These are phyloP conservation scores for Odocoileus hemionus DNA, from an alignment of 2,113 vertebrate species.

Conservation along the genomic window DNA sequence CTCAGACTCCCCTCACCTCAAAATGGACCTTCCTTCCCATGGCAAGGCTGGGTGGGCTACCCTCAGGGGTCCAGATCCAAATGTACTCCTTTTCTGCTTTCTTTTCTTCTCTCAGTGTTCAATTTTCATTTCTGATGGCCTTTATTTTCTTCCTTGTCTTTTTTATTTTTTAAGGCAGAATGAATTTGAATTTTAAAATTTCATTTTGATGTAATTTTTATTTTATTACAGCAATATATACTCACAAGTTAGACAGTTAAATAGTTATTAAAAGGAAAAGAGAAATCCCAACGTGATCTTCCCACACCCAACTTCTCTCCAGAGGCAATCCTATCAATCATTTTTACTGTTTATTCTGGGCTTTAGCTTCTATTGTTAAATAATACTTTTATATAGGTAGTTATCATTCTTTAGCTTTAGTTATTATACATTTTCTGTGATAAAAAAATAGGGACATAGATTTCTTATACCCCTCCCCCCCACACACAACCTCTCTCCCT, in stretches of 20 bases:
- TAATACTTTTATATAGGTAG: not conserved
- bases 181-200: conserved; percentile 2
- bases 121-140: not conserved
- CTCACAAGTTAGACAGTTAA: conserved; percentile 3
- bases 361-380: not conserved
- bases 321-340: not conserved
- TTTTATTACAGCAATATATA: conserved; percentile 37
- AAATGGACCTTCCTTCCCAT: not conserved
- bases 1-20: not conserved
- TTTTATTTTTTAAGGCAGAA: not conserved
- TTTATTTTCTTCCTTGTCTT: not conserved
- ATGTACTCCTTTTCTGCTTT: not conserved
- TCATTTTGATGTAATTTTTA: conserved; percentile 14
- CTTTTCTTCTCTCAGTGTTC: not conserved
- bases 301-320: not conserved
- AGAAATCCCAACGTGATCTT: not conserved
- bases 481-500: not conserved
- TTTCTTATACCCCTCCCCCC: not conserved
- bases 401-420: not conserved
- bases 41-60: not conserved
- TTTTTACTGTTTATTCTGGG: not conserved
- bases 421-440: not conserved
- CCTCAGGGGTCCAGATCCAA: not conserved
- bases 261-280: not conserved
- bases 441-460: not conserved